A percentile compares a stretch with the other conserved stretches of the same genome.
Evolutionary conservation across 1,140 invertebrate species (phyloP).

Genomic region (Acyrthosiphon pisum): DNA sequence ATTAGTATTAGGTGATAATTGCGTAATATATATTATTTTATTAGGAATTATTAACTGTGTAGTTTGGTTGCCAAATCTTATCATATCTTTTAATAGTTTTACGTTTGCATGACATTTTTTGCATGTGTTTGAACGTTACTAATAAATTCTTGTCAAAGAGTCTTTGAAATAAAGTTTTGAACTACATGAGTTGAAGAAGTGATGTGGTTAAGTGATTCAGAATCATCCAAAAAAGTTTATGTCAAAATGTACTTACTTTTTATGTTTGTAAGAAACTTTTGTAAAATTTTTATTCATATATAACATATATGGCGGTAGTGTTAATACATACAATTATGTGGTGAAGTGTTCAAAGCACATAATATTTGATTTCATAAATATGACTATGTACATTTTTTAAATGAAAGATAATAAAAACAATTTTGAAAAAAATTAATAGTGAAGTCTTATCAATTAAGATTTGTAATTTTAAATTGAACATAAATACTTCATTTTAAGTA

Average conservation of each 20-base stretch:
- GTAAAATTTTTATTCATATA: neutral
- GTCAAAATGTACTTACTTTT: neutral
- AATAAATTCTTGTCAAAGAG: neutral
- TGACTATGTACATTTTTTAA: too few relatives aligned
- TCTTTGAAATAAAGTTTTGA: conserved; percentile 8
- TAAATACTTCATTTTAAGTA: neutral
- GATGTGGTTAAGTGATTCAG: neutral
- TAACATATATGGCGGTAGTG: too few relatives aligned
- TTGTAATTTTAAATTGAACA: neutral
- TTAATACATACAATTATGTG: too few relatives aligned
- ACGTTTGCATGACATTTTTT: neutral
- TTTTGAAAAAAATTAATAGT: too few relatives aligned
- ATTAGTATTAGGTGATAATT: too few relatives aligned
- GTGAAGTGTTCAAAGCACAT: too few relatives aligned
- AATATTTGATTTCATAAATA: too few relatives aligned
- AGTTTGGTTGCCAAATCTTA: neutral
- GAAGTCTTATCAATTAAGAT: too few relatives aligned
- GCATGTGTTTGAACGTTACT: neutral
- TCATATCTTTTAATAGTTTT: neutral
- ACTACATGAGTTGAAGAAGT: neutral
- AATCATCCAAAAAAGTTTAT: neutral
- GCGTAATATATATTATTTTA: neutral
- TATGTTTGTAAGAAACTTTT: neutral
- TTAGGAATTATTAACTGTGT: neutral
- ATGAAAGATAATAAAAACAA: too few relatives aligned